These are phyloP conservation scores for Hydrocynus forskahlii DNA, from an alignment of 2,797 vertebrate species.

Conservation along the genomic window DNA sequence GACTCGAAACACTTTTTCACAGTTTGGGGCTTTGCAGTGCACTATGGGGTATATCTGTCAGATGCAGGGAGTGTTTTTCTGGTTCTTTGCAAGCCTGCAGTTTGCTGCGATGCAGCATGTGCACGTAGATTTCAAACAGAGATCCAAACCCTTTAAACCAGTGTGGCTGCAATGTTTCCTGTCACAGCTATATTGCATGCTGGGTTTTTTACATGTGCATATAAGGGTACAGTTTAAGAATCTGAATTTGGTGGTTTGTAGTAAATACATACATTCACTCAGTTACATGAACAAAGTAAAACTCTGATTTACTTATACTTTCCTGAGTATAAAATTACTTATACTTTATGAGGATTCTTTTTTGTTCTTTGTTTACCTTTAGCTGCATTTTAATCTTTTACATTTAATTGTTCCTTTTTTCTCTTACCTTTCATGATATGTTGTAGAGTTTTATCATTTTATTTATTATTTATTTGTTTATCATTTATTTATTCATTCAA, in stretches of 20 bases:
- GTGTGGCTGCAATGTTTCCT: slow-evolving; percentile 72
- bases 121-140: slow-evolving; percentile 51
- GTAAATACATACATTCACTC: no score
- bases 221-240: slow-evolving; percentile 10
- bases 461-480: no score
- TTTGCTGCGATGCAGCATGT: slow-evolving; percentile 64
- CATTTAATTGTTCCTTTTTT: no score
- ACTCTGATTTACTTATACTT: neutral
- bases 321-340: neutral
- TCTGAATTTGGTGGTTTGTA: neutral
- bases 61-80: neutral
- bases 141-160: slow-evolving; percentile 64
- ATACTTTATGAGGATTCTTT: no score
- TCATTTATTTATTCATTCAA: no score
- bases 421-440: no score
- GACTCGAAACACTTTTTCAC: slow-evolving; percentile 29
- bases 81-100: slow-evolving; percentile 52
- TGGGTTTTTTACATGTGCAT: neutral
- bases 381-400: no score
- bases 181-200: slow-evolving; percentile 50
- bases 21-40: slow-evolving; percentile 26
- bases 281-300: no score
- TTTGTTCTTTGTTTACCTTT: no score
- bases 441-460: no score
- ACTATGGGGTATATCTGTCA: slow-evolving; percentile 17